Evolutionary conservation across 2,797 vertebrate genomes (phyloP).

Genomic region (Phataginus tricuspis): DNA sequence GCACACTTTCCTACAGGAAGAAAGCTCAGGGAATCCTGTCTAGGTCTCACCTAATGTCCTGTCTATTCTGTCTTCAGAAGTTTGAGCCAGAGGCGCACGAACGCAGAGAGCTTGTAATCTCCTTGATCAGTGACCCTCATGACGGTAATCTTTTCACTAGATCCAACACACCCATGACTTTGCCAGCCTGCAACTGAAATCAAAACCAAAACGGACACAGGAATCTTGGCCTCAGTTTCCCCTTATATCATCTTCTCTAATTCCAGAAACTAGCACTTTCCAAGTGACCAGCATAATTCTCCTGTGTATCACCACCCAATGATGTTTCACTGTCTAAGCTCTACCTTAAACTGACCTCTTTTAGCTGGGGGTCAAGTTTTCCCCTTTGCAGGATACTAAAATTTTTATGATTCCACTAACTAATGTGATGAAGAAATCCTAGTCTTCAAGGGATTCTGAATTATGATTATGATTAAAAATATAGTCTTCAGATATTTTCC

Average conservation of each 20-base stretch:
- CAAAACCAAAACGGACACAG: background rate
- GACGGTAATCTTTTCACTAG: background rate
- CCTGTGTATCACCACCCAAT: background rate
- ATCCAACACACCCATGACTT: background rate
- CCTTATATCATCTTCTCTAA: background rate
- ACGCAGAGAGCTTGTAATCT: background rate
- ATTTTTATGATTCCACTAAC: conserved; percentile 4
- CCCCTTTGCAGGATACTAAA: background rate
- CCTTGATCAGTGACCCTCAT: background rate
- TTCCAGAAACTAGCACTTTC: background rate
- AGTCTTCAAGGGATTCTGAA: conserved; percentile 48
- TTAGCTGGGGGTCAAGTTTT: background rate
- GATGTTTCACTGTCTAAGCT: background rate
- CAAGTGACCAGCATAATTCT: background rate
- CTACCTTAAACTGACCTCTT: background rate
- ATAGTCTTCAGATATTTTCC: conserved; percentile 37
- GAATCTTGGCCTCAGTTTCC: background rate
- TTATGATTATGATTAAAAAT: conserved; percentile 55
- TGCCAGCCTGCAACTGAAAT: background rate
- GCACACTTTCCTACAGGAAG: background rate
- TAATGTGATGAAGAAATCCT: background rate
- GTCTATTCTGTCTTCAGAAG: background rate
- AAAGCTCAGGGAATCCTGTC: background rate
- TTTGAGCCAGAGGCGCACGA: background rate
- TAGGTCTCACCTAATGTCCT: background rate